Evolutionary conservation across 64 coral and sea anemone genomes (phyloP), one percentile per base, ranked within the genome.

Genomic region (Montipora sp.): DNA sequence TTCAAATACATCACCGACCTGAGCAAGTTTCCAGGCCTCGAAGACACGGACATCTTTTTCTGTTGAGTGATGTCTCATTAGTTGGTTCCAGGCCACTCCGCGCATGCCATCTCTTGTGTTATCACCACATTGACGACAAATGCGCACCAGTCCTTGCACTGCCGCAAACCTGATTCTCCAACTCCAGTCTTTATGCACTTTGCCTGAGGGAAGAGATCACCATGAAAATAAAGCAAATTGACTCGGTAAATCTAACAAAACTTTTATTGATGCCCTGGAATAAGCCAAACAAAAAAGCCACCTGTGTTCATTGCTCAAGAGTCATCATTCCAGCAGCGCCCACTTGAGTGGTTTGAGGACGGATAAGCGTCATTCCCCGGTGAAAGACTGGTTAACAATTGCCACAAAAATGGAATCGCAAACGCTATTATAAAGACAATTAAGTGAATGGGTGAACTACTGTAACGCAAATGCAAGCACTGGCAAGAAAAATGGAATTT

Each of bases 161-260:
- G 95, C 92, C 51, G 95, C 92, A 84, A 97, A 97, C 84, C 95
- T 94, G 10, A 97, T 89, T 83, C 95, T 75, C 95, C 95, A 97
- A 67, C 95, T 97, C 95, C 95, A 97, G 65, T 97, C 95, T 84
- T 74, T 94, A 53, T 77, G 75, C 15, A 16, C 75, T 49, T 77
- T 77, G 5, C 46, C 75, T 77, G 75, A 49, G 46, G 49, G 49
- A 48, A 8, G 65, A 72, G 27, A 5, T 16, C 6, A 7, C 36
- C 3, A 11, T 12, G 12, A 45, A 48, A 18, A 23, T 18, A 59
- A 67, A 8, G 11, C 7, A 71, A 85, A 19, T 11, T 77, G 10
- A 48, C 36, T 36, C 0, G 36, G 36, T 36, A 36, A 36, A 36
- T 36, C 36, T 36, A 36, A 36, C 36, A 36, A 36, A 36, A 36